These are phyloP conservation scores for Ochotona princeps DNA, from an alignment of 2,113 vertebrate genomes.

Conservation along the genomic window DNA sequence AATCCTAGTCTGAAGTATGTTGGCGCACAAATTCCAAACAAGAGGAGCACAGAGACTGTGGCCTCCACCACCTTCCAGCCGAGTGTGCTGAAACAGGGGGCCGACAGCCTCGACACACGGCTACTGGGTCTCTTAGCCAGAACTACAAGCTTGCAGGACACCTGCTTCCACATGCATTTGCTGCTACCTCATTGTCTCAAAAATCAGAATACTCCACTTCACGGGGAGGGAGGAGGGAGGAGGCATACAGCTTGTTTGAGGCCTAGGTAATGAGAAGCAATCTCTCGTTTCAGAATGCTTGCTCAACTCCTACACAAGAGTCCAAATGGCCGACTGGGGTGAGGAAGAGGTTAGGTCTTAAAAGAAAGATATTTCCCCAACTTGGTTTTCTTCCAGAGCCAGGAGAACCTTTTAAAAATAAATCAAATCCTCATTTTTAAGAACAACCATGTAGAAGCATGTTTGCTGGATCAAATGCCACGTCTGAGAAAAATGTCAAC, in stretches of 20 bases:
- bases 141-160: background rate
- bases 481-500: constrained; percentile 73
- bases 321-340: constrained; percentile 46
- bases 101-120: background rate
- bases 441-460: constrained; percentile 56
- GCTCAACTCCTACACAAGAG: constrained; percentile 18
- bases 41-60: background rate
- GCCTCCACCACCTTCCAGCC: background rate
- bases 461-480: constrained; percentile 61
- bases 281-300: constrained; percentile 15
- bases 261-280: background rate
- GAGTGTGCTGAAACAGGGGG: background rate
- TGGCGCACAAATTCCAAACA: background rate
- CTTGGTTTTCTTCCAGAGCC: constrained; percentile 74
- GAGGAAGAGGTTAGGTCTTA: constrained; percentile 66
- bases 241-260: background rate
- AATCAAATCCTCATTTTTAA: constrained; percentile 77
- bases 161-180: rapidly evolving
- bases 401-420: constrained; percentile 77
- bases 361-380: constrained; percentile 66
- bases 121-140: background rate
- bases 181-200: background rate
- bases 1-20: background rate
- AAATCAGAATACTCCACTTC: background rate
- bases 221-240: background rate